Base-by-base conservation (phyloP, 1,140 invertebrate species). In the Musca domestica region DNA sequence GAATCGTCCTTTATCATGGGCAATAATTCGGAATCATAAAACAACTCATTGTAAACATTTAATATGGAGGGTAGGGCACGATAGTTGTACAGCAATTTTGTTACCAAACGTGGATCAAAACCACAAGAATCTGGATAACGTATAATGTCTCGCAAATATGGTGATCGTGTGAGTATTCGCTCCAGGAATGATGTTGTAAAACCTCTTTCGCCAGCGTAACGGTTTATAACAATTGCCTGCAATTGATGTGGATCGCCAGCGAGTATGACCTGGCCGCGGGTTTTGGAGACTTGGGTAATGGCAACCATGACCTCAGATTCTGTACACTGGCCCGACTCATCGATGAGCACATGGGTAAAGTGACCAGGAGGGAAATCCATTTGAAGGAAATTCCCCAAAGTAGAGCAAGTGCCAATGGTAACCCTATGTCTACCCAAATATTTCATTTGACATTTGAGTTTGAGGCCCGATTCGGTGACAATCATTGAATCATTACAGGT, bases 181-280 rank as follows among this genome's bases (percentile, higher is more conserved):
- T 88, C 88, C 6, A 95, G 74, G 71, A 90, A 89, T 4, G 93
- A 95, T 52, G 87, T 77, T 34, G 86, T 82, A 25, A 94, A 83
- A 19, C 92, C 92, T 75, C 85, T 89, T 7, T 85, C 77, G 19
- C 74, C 75, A 0, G 90, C 89, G 66, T 88, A 83, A 52, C 83
- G 83, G 41, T 91, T 93, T 66, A 88, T 81, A 7, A 95, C 82
- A 9, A 96, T 87, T 7, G 95, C 93, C 0, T 95, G 95, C 30
- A 98, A 84, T 82, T 98, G 96, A 78, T 90, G 85, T 15, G 94
- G 95, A 86, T 98, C 96, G 7, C 96, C 96, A 69, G 94, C 92
- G 4, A 98, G 82, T 68, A 97, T 83, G 7, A 95, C 86, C 83
- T 92, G 90, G 2, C 89, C 87, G 70, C 82, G 76, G 12, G 84